These are phyloP conservation scores for Syritta pipiens DNA, from an alignment of 2,888 invertebrate genomes.

Conservation along the genomic window DNA sequence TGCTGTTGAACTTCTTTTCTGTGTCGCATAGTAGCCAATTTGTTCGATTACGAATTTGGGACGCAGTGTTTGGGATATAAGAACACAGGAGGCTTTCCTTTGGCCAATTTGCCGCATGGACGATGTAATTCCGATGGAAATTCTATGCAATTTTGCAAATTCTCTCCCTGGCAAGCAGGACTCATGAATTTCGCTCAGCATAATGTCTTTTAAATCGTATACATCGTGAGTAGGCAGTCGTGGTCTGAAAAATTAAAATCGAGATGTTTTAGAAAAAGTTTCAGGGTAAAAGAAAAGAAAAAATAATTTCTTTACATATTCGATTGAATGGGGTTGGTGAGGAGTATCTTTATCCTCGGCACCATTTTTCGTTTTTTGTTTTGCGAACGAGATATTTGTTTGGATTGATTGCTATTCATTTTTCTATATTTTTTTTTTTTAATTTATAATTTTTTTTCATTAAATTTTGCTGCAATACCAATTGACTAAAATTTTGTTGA, in stretches of 20 bases:
- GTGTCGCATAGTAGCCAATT: slow-evolving; percentile 16
- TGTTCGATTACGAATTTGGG: slow-evolving; percentile 54
- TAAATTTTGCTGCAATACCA: too few relatives aligned
- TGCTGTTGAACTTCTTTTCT: neutral
- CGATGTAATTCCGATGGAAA: slow-evolving; percentile 28
- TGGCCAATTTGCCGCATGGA: slow-evolving; percentile 25
- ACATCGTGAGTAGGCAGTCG: slow-evolving; percentile 1
- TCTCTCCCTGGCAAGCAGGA: slow-evolving; percentile 3
- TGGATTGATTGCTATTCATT: too few relatives aligned
- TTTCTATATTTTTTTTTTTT: too few relatives aligned
- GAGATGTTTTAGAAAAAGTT: too few relatives aligned
- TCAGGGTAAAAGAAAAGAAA: too few relatives aligned
- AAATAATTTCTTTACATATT: too few relatives aligned
- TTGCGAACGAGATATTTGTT: too few relatives aligned
- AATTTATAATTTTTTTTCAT: too few relatives aligned
- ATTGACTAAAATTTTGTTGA: too few relatives aligned
- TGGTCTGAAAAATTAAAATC: slow-evolving; percentile 23
- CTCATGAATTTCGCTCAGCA: slow-evolving; percentile 4
- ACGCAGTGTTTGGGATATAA: slow-evolving; percentile 29
- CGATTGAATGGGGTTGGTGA: too few relatives aligned
- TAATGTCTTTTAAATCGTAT: neutral
- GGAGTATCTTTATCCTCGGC: too few relatives aligned
- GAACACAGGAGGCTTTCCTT: slow-evolving; percentile 25
- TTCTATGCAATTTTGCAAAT: neutral
- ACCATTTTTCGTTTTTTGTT: too few relatives aligned